A percentile compares a stretch with the other conserved stretches of the same genome.
Conservation (phyloP, 2,113 vertebrate genomes). For the Regulus satrapa region DNA sequence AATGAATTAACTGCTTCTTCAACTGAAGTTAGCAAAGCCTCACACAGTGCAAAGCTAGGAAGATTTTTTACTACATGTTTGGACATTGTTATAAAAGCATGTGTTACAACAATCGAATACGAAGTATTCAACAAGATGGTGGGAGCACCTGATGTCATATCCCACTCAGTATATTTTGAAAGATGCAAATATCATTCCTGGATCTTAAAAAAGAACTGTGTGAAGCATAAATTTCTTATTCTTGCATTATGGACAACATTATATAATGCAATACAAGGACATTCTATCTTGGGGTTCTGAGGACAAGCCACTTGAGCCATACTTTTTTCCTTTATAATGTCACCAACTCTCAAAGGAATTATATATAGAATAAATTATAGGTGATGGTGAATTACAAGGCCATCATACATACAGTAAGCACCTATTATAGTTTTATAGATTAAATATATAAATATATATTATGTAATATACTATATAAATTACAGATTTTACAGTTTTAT, state of each 20-base stretch:
- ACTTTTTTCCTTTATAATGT: conserved; percentile 78
- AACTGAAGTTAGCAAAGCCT: background rate
- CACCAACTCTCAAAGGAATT: conserved; percentile 75
- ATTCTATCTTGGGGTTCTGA: conserved; percentile 70
- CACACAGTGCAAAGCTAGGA: background rate
- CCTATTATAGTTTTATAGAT: conserved; percentile 76
- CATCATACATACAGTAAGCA: conserved; percentile 77
- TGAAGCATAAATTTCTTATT: conserved; percentile 55
- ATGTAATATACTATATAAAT: too few relatives aligned
- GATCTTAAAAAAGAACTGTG: conserved; percentile 52
- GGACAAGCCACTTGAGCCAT: conserved; percentile 72
- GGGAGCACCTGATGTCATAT: background rate
- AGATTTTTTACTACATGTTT: conserved; percentile 24
- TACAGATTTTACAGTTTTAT: conserved; percentile 74
- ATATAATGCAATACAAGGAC: conserved; percentile 64
- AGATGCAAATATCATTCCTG: conserved; percentile 10
- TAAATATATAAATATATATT: too few relatives aligned
- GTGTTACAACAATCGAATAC: background rate
- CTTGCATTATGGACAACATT: conserved; percentile 66
- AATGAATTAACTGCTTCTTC: conserved; percentile 30
- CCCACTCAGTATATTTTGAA: background rate
- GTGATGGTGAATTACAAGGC: conserved; percentile 73
- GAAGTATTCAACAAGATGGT: conserved; percentile 8
- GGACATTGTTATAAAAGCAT: background rate
- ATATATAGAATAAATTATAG: conserved; percentile 78